phyloP scores from a whole-genome alignment of 2,797 vertebrate genomes.

The Helostoma temminkii region DNA sequence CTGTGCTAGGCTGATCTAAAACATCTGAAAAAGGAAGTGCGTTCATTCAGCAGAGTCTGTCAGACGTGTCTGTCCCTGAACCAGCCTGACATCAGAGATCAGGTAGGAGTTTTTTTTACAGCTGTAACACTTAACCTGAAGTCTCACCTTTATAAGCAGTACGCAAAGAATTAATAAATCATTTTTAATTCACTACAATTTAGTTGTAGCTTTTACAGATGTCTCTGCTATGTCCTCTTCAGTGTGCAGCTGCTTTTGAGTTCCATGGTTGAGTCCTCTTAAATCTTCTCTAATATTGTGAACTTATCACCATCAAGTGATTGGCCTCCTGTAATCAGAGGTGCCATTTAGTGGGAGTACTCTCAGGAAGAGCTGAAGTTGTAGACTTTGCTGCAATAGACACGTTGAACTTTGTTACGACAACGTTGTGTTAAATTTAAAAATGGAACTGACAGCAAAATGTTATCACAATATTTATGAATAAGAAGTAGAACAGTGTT shows the following conservation, averaged over 20 bases:
- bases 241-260: background rate
- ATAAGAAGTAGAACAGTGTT: no score
- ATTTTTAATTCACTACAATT: background rate
- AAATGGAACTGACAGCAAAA: no score
- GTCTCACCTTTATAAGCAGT: background rate
- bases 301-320: no score
- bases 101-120: constrained; percentile 63
- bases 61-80: constrained; percentile 85
- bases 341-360: no score
- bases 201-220: background rate
- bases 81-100: constrained; percentile 82
- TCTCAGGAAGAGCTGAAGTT: no score
- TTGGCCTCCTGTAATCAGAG: no score
- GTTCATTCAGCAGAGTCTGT: constrained; percentile 83
- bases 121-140: background rate
- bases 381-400: no score
- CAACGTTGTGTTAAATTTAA: no score
- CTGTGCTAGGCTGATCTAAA: constrained; percentile 78
- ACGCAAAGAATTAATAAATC: background rate
- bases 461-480: background rate
- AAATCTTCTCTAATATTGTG: no score
- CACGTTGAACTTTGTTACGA: no score
- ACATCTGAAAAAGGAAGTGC: constrained; percentile 77
- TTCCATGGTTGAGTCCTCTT: no score
- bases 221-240: background rate